Base-by-base conservation (phyloP, 2,113 vertebrate genomes). In the Leptodactylus fuscus region DNA sequence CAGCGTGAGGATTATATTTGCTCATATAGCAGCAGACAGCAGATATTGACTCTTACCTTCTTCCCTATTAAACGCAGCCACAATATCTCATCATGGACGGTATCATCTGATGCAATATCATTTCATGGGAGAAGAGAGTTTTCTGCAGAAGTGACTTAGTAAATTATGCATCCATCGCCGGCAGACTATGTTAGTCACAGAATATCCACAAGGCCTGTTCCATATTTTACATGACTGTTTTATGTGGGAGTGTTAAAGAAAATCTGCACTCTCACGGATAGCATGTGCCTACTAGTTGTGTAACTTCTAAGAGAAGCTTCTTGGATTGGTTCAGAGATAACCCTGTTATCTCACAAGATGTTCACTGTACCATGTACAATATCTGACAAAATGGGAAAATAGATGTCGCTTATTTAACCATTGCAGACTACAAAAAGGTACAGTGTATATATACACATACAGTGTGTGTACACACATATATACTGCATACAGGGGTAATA, bases 161-260 rank as follows among this genome's bases (percentile, higher is more conserved):
- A 16, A 80, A 80, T 44, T 80, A 80, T 62, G 36, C n/a, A 80
- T 60, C 36, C 32, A 27, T 58, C 5, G 53, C 55, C 27, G 55
- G 36, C 36, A 62, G 32, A 38, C 55, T 79, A 38, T 12, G 32
- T 79, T 79, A 79, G 53, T 38, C 34, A 38, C 27, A 22, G n/a
- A n/a, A 80, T 38, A 48, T 62, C 77, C n/a, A 58, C 32, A 24
- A 34, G 53, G 53, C 22, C 27, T 20, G 18, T 60, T 62, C 15
- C 24, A 80, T 80, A 62, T 62, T 80, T 80, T 62, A 62, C 36
- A 80, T 15, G 34, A 8, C 10, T n/a, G 22, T 24, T 55, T 58
- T 20, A 79, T 80, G 78, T 46, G 51, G 48, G 2, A 80, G 78
- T 44, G 36, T 11, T 62, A 62, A 62, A 62, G 34, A 51, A 77